Percentiles rank a stretch among this genome's conserved stretches.
Evolutionary conservation across 1,140 invertebrate genomes (phyloP).

Genomic region (Anoplophora glabripennis): DNA sequence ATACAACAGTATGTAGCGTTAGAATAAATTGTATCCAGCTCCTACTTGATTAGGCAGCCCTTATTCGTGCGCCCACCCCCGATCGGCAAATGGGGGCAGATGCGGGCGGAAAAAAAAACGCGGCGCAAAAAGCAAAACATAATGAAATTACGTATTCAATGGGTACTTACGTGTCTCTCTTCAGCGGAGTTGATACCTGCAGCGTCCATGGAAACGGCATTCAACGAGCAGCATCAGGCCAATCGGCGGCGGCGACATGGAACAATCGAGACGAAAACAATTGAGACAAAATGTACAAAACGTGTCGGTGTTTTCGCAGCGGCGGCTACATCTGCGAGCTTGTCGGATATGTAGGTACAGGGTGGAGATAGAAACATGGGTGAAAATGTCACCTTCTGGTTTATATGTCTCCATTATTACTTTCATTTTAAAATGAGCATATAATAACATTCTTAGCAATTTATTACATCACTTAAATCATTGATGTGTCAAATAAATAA

Average conservation of each 20-base stretch:
- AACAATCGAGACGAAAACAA: slow-evolving; percentile 45
- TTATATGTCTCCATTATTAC: neutral
- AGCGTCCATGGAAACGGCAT: slow-evolving; percentile 38
- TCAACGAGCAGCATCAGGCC: slow-evolving; percentile 24
- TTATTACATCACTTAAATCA: too few relatives aligned
- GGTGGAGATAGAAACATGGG: too few relatives aligned
- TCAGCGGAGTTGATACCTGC: slow-evolving; percentile 47
- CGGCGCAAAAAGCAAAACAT: slow-evolving; percentile 23
- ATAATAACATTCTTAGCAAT: neutral
- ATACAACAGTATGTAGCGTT: neutral
- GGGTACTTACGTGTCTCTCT: slow-evolving; percentile 47
- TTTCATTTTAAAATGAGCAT: neutral
- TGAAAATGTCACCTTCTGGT: slow-evolving; percentile 2
- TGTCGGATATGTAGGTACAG: too few relatives aligned
- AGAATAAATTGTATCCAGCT: neutral
- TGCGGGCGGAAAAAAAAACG: slow-evolving; percentile 5
- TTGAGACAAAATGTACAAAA: slow-evolving; percentile 43
- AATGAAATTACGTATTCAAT: slow-evolving; percentile 39
- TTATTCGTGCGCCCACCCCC: neutral
- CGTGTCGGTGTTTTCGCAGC: slow-evolving; percentile 34
- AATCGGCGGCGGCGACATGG: slow-evolving; percentile 40
- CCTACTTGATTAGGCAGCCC: neutral
- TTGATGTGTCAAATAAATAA: too few relatives aligned
- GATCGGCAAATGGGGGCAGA: neutral
- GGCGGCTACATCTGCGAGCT: neutral